Conservation (phyloP, 2,113 vertebrate genomes). For the Cettia cetti region DNA sequence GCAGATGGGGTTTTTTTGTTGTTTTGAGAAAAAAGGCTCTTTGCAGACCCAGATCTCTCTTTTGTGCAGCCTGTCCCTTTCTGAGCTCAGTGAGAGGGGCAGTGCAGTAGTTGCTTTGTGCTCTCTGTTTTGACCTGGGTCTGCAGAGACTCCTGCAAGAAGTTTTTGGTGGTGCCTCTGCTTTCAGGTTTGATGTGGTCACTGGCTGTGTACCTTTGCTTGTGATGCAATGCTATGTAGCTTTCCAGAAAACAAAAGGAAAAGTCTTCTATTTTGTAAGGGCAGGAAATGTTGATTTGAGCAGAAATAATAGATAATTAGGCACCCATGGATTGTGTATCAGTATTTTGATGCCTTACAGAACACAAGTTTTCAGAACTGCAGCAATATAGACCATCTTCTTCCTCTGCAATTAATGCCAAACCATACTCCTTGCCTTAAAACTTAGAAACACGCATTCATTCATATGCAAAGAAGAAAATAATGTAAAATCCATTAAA, state of each 20-base stretch:
- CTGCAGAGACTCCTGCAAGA: not conserved
- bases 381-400: not conserved
- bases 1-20: not conserved
- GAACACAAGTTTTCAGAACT: not conserved
- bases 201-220: not conserved
- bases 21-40: not conserved
- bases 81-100: not conserved
- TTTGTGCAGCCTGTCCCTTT: not conserved
- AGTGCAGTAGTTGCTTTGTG: not conserved
- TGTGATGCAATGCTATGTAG: not conserved
- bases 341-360: not conserved
- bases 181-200: not conserved
- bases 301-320: not conserved
- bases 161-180: not conserved
- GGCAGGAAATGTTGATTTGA: not conserved
- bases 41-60: not conserved
- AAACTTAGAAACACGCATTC: not conserved
- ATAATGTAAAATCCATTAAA: conserved; percentile 38
- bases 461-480: conserved; percentile 37
- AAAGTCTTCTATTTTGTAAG: not conserved
- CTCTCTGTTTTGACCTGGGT: not conserved
- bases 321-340: not conserved
- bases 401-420: conserved; percentile 26
- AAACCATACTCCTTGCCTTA: not conserved
- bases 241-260: not conserved